Evolutionary conservation across 2,888 invertebrate genomes (phyloP).

Genomic region (Lasioglossum morio): DNA sequence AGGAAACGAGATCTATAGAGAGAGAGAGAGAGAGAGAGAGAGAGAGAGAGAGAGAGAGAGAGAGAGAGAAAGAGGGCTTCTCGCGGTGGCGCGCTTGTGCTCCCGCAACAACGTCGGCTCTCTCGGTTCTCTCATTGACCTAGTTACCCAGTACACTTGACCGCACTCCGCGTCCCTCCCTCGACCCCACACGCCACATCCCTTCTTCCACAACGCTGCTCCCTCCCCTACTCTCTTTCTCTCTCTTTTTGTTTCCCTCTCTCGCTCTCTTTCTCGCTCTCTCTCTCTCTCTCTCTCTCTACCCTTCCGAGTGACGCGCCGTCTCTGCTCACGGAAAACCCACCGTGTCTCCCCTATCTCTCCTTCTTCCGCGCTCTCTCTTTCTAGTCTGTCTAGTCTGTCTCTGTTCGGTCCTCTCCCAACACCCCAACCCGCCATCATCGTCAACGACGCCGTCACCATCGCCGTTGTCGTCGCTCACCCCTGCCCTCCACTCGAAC

Average conservation of each 20-base stretch:
- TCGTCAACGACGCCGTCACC: conserved; percentile 35
- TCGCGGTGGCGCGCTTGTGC: conserved; percentile 63
- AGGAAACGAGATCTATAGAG: conserved; percentile 13
- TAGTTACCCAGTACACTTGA: conserved; percentile 85
- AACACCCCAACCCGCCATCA: background rate
- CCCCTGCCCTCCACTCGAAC: conserved; percentile 36
- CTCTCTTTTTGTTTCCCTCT: background rate
- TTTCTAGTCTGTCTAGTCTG: background rate
- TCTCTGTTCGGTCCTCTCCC: no score
- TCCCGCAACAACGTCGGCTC: conserved; percentile 65
- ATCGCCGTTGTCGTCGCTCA: conserved; percentile 42
- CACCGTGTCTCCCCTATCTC: conserved; percentile 29
- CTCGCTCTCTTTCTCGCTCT: no score
- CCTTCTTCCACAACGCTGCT: conserved; percentile 59
- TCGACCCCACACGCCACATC: conserved; percentile 62
- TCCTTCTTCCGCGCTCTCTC: background rate
- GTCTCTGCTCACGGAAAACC: conserved; percentile 46
- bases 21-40: background rate
- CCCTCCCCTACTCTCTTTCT: conserved; percentile 39
- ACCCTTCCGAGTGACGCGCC: conserved; percentile 55
- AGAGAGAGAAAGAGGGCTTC: conserved; percentile 37
- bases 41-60: conserved; percentile 11
- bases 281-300: conserved; percentile 19
- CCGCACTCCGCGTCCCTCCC: conserved; percentile 79
- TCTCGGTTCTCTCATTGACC: conserved; percentile 82